Base-by-base conservation (phyloP, 1,140 invertebrate genomes). In the Spodoptera frugiperda region DNA sequence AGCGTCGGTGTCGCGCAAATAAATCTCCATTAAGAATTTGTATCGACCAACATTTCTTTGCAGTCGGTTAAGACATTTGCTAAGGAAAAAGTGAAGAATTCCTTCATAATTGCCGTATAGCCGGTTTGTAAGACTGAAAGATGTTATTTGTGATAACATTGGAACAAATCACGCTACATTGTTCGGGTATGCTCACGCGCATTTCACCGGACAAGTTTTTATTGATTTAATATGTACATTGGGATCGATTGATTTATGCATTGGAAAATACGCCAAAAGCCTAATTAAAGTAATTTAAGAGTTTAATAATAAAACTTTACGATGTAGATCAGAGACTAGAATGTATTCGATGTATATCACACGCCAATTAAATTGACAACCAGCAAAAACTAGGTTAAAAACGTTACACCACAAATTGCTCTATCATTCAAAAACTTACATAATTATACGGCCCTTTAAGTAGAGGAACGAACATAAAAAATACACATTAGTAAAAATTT, bases 1-100 rank as follows among this genome's bases (percentile, higher is more conserved):
- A 8, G 65, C 17, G 17, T 4, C 33, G 6, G 33, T 39, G 21
- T 61, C 19, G 48, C 4, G 11, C 19, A 44, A 53, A 54, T 72
- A 72, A 72, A 72, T 77, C 68, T 72, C 53, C 67, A 77, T 63
- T 71, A 65, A 11, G 55, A 48, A 65, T 48, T 65, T n/a, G 10
- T 11, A 11, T 30, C 61, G 39, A 49, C 61, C 61, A 65, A 25
- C 12, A 65, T 49, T 8, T n/a, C 11, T n/a, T 14, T 48, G 44
- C 44, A 9, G 39, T 5, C 49, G 44, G 10, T 65, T 48, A 48
- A 65, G 17, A 65, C 61, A 49, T 48, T 46, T 48, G 19, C n/a
- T 48, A n/a, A 6, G 33, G 61, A 65, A 65, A 65, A 65, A 65
- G 61, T 65, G 44, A 48, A 48, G 61, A 65, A 65, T 65, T 65